These are phyloP conservation scores for Conchocele bisecta DNA, from an alignment of 2,888 invertebrate genomes.

Conservation along the genomic window DNA sequence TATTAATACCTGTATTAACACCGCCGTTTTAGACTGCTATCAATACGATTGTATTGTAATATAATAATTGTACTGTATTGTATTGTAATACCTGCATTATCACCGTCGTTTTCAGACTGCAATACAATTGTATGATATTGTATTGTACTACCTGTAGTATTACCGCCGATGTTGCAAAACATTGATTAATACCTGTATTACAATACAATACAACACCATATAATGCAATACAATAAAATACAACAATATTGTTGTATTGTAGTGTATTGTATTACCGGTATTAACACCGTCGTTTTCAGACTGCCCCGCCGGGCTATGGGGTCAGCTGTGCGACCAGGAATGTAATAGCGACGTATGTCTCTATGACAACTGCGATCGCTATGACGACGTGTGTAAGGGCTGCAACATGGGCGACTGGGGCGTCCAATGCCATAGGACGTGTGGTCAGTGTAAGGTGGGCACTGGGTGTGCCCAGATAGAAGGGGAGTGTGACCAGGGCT, in stretches of 20 bases:
- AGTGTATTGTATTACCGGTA: not conserved
- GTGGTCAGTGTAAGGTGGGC: slow-evolving; percentile 27
- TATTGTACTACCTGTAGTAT: too few species aligned
- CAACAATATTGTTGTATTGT: not conserved
- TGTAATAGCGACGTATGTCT: slow-evolving; percentile 42
- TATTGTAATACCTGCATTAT: too few species aligned
- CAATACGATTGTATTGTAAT: too few species aligned
- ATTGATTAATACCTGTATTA: too few species aligned
- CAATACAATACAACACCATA: too few species aligned
- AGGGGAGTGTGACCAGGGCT: slow-evolving; percentile 29
- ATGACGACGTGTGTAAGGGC: slow-evolving; percentile 30
- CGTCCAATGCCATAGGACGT: slow-evolving; percentile 16
- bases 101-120: too few species aligned
- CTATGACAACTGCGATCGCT: slow-evolving; percentile 33
- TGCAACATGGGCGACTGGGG: slow-evolving; percentile 36
- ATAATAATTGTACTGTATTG: too few species aligned
- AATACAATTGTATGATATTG: too few species aligned
- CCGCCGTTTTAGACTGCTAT: too few species aligned
- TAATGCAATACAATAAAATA: too few species aligned
- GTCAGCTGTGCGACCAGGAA: slow-evolving; percentile 15
- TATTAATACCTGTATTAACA: too few species aligned
- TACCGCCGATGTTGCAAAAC: too few species aligned
- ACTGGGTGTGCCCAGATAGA: slow-evolving; percentile 26
- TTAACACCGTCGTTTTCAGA: not conserved
- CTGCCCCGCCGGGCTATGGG: slow-evolving; percentile 19